phyloP scores from a whole-genome alignment of 2,888 invertebrate species.

The Choreutis nemorana region DNA sequence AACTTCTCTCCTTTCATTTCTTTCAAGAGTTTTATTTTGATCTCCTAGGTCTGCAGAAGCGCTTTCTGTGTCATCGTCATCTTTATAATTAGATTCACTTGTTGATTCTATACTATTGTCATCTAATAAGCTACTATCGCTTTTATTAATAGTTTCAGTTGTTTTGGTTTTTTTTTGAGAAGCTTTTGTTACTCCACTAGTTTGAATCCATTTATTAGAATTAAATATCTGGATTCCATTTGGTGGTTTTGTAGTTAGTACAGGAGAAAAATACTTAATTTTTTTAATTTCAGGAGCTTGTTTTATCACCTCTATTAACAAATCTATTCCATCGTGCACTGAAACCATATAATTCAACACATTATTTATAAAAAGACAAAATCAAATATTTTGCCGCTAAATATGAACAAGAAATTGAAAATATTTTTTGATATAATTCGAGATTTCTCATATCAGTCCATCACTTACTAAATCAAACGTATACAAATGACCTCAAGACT shows the following conservation, averaged over 20 bases:
- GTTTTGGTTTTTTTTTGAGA: conserved; percentile 3
- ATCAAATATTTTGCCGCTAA: conserved; percentile 2
- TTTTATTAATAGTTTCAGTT: conserved; percentile 7
- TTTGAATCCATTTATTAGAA: conserved; percentile 28
- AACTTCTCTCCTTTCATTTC: too few species aligned
- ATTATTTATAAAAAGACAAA: conserved; percentile 2
- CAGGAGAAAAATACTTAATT: background rate
- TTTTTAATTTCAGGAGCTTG: conserved; percentile 34
- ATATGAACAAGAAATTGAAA: background rate
- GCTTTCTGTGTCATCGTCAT: too few species aligned
- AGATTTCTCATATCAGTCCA: too few species aligned
- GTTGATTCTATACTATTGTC: too few species aligned
- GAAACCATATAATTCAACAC: conserved; percentile 14
- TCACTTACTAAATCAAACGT: too few species aligned
- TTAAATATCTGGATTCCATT: too few species aligned
- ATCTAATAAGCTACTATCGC: conserved; percentile 8
- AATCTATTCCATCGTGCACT: conserved; percentile 45
- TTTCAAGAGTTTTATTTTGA: too few species aligned
- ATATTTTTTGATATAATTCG: too few species aligned
- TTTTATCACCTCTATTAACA: conserved; percentile 45
- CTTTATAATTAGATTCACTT: too few species aligned
- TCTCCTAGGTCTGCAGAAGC: too few species aligned
- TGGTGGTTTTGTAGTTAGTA: too few species aligned
- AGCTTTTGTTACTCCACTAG: conserved; percentile 19
- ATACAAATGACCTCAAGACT: too few species aligned